Evolutionary conservation across 2,797 vertebrate genomes (phyloP).

Genomic region (Sebastes kiyomatsui): DNA sequence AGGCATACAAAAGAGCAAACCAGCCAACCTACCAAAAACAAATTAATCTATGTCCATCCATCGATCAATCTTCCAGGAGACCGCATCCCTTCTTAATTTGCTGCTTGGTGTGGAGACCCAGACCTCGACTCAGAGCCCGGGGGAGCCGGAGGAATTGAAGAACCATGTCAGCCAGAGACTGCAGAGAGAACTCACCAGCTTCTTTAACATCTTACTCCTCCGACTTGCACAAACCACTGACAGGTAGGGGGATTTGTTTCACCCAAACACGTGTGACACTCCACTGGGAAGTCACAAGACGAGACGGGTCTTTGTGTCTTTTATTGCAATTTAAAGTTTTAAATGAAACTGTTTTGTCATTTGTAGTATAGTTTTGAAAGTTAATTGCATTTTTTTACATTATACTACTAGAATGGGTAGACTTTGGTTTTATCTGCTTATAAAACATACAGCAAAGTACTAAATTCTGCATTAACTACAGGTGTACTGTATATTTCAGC

Average conservation of each 20-base stretch:
- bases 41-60: background rate
- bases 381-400: background rate
- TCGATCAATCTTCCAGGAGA: slow-evolving; percentile 52
- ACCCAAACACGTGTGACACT: background rate
- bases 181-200: slow-evolving; percentile 89
- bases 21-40: no score
- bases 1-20: background rate
- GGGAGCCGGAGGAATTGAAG: slow-evolving; percentile 82
- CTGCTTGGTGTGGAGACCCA: slow-evolving; percentile 78
- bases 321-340: background rate
- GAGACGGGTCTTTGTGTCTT: background rate
- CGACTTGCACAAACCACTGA: slow-evolving; percentile 80
- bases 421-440: background rate
- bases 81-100: slow-evolving; percentile 66
- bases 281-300: background rate
- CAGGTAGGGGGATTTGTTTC: slow-evolving; percentile 80
- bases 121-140: slow-evolving; percentile 52
- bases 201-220: slow-evolving; percentile 88
- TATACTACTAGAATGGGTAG: background rate
- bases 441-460: background rate
- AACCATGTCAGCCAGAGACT: slow-evolving; percentile 87
- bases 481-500: background rate
- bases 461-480: background rate
- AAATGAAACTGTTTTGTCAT: background rate
- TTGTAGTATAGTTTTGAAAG: background rate